These are phyloP conservation scores for Brachionus rubens DNA, from an alignment of 1,140 invertebrate genomes.

Conservation along the genomic window DNA sequence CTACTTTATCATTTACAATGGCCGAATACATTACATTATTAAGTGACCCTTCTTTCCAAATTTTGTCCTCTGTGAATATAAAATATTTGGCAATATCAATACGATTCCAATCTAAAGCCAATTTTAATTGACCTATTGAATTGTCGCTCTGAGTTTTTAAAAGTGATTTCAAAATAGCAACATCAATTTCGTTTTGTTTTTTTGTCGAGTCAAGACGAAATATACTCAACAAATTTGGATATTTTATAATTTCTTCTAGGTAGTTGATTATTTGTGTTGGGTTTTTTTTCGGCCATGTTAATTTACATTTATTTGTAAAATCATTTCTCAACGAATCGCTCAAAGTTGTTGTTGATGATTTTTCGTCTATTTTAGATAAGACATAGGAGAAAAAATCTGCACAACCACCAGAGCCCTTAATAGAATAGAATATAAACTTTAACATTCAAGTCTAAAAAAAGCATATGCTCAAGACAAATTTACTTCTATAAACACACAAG, in stretches of 20 bases:
- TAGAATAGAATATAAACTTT: no score
- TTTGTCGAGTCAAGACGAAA: constrained; percentile 4
- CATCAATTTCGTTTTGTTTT: constrained; percentile 52
- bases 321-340: background rate
- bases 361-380: background rate
- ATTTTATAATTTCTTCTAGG: background rate
- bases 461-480: background rate
- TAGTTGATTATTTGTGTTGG: background rate
- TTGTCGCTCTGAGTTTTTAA: constrained; percentile 54
- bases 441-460: no score
- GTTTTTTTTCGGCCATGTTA: background rate
- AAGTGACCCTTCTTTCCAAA: background rate
- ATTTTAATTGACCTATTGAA: constrained; percentile 56
- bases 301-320: background rate
- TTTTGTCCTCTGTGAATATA: constrained; percentile 51
- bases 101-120: constrained; percentile 63
- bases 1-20: background rate
- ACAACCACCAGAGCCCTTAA: constrained; percentile 45
- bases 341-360: background rate
- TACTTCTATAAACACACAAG: constrained; percentile 38
- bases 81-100: constrained; percentile 61
- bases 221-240: background rate
- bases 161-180: constrained; percentile 57
- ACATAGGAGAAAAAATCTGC: constrained; percentile 37
- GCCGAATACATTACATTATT: constrained; percentile 12